Evolutionary conservation across 2,888 invertebrate species (phyloP), one percentile per base, ranked within the genome.

Genomic region (Machimus rusticus): DNA sequence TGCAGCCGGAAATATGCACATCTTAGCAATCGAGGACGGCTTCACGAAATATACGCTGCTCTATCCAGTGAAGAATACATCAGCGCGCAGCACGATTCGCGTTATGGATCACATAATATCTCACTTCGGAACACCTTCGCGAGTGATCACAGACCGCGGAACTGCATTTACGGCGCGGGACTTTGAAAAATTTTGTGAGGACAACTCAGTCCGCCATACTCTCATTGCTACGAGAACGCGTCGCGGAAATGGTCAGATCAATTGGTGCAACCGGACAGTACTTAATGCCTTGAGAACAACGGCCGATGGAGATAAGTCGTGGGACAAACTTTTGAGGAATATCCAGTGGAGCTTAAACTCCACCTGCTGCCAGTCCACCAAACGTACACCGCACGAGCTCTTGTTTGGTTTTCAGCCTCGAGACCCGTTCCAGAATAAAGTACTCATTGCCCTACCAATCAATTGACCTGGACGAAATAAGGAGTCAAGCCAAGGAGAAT

Each of bases 41-140:
- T 87, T 87, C 43, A 87, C 23, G 39, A 87, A 87, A 43, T 87
- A 85, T 57, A 28, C 55, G 12, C 2, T 87, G 14, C n/a, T 87
- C 4, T 16, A 39, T 1, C 43, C 79, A 12, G 19, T 46, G 8
- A 79, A 79, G 28, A 46, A 19, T 9, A 28, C 74, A 16, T 76
- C 31, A 39, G 43, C 74, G 1, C 43, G 5, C n/a, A 23, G 23
- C 5, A 31, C 74, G 16, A 74, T 39, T 51, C 2, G 23, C n/a
- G n/a, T n/a, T n/a, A n/a, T n/a, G 1, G 23, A 46, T 34, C 23
- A 85, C 34, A 23, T 79, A 34, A 51, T 43, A 77, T 19, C 77
- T 31, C 16, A 55, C 43, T 23, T 77, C 19, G 43, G 86, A 57
- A 34, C 87, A 23, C 86, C 86, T 1, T 12, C 28, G 6, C 28